phyloP scores from a whole-genome alignment of 2,113 vertebrate species.

The Struthidea cinerea region DNA sequence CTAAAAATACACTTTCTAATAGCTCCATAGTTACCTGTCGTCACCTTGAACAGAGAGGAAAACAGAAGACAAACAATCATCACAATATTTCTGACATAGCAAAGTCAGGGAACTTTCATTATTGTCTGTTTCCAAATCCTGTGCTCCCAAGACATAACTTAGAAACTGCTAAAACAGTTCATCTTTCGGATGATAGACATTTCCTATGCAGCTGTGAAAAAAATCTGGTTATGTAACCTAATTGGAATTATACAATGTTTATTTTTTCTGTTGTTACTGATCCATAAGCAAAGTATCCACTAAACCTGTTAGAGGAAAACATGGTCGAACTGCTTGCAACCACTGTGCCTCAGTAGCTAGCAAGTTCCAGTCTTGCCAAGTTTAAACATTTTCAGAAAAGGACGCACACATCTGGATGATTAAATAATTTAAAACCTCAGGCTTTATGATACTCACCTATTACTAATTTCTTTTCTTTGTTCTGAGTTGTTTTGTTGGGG shows the following conservation, averaged over 20 bases:
- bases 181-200: background rate
- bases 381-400: background rate
- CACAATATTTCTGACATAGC: background rate
- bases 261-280: background rate
- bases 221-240: background rate
- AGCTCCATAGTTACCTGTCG: background rate
- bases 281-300: background rate
- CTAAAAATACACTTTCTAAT: background rate
- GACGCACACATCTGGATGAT: background rate
- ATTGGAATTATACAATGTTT: background rate
- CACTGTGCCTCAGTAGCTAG: background rate
- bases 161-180: background rate
- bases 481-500: background rate
- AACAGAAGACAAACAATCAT: background rate
- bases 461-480: background rate
- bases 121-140: background rate
- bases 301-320: background rate
- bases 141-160: background rate
- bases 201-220: background rate
- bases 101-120: background rate
- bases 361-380: background rate
- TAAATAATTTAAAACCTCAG: background rate
- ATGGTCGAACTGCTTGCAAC: background rate
- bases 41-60: background rate
- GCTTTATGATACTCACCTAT: background rate